phyloP scores from a whole-genome alignment of 2,888 invertebrate species.

The Gerris lacustris region DNA sequence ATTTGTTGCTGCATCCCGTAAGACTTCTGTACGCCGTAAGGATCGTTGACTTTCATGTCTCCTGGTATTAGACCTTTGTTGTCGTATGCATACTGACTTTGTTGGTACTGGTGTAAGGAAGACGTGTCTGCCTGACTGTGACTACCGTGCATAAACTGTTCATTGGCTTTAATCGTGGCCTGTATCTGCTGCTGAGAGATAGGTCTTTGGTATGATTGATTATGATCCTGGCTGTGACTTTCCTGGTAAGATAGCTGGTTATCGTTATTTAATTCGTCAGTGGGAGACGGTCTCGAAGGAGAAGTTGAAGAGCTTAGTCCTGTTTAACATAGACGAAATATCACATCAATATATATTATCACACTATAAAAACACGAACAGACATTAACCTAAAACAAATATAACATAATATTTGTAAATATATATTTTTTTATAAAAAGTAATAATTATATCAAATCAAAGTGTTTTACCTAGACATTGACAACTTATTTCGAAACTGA shows the following conservation, averaged over 20 bases:
- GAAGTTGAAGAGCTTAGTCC: conserved; percentile 35
- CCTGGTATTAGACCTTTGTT: neutral
- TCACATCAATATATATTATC: too few species aligned
- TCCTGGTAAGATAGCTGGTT: conserved; percentile 19
- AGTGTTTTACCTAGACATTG: too few species aligned
- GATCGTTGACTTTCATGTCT: neutral
- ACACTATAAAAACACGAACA: too few species aligned
- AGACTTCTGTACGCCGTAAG: neutral
- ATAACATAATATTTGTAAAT: too few species aligned
- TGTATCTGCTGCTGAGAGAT: conserved; percentile 25
- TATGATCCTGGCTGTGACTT: conserved; percentile 20
- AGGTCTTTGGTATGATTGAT: conserved; percentile 21
- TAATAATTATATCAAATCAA: too few species aligned
- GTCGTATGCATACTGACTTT: conserved; percentile 18
- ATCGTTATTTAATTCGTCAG: conserved; percentile 28
- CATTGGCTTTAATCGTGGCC: conserved; percentile 25
- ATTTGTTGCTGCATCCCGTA: neutral
- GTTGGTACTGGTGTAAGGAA: conserved; percentile 19
- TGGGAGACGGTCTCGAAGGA: conserved; percentile 34
- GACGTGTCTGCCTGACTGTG: conserved; percentile 16
- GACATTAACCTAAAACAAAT: too few species aligned
- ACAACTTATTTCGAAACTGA: too few species aligned
- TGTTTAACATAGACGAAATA: conserved; percentile 17
- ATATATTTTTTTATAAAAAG: too few species aligned
- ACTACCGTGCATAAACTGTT: conserved; percentile 24